These are phyloP conservation scores for Myxocyprinus asiaticus DNA, from an alignment of 2,113 vertebrate genomes.

Conservation along the genomic window DNA sequence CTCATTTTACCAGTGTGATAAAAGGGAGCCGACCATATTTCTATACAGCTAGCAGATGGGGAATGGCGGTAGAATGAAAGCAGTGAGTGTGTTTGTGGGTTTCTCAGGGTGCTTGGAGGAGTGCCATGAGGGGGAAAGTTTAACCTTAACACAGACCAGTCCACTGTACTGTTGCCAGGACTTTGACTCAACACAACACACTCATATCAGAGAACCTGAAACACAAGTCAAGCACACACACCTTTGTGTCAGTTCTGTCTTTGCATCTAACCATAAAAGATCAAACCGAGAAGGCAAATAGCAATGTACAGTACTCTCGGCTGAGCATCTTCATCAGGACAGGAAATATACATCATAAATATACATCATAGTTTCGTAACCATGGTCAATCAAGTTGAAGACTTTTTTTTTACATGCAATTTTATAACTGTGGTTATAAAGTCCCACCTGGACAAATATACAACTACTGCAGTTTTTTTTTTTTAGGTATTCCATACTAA, in stretches of 20 bases:
- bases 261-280: slow-evolving; percentile 40
- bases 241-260: slow-evolving; percentile 12
- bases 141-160: slow-evolving; percentile 38
- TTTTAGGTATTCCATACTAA: slow-evolving; percentile 56
- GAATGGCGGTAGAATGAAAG: slow-evolving; percentile 27
- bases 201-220: slow-evolving; percentile 25
- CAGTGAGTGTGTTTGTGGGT: slow-evolving; percentile 2
- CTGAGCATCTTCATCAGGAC: slow-evolving; percentile 52
- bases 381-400: slow-evolving; percentile 45
- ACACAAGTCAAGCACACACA: slow-evolving; percentile 33
- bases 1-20: slow-evolving; percentile 26
- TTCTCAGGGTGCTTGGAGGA: background rate
- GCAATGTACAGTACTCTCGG: slow-evolving; percentile 50
- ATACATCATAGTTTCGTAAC: slow-evolving; percentile 39
- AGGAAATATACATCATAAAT: slow-evolving; percentile 23
- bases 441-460: slow-evolving; percentile 50
- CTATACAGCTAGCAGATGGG: slow-evolving; percentile 32
- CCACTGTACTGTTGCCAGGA: slow-evolving; percentile 44
- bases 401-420: slow-evolving; percentile 58
- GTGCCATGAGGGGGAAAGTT: slow-evolving; percentile 23
- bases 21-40: slow-evolving; percentile 31
- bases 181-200: slow-evolving; percentile 18
- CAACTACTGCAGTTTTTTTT: slow-evolving; percentile 58
- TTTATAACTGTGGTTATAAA: slow-evolving; percentile 59
- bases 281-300: slow-evolving; percentile 57